A percentile compares a stretch with the other conserved stretches of the same genome.
Conservation (phyloP, 2,797 vertebrate species). For the Mormyrops attenuatus region DNA sequence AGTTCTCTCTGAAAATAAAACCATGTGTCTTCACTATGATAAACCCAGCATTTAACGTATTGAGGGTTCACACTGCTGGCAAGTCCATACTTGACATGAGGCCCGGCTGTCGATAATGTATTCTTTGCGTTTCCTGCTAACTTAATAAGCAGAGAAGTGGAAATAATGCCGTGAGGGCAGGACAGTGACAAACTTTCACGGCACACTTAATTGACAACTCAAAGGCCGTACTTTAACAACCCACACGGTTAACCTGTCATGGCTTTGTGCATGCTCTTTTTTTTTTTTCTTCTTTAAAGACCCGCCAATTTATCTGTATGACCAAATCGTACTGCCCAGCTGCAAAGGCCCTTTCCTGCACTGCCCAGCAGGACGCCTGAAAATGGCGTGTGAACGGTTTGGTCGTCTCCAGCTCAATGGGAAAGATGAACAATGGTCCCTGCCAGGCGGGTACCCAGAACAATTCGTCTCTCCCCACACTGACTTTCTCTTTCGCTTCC, state of each 20-base stretch:
- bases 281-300: not conserved
- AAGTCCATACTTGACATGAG: constrained; percentile 18
- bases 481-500: constrained; percentile 36
- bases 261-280: not conserved
- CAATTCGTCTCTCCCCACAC: constrained; percentile 53
- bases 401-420: constrained; percentile 60
- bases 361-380: constrained; percentile 71
- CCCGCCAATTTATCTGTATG: constrained; percentile 53
- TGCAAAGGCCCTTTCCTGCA: constrained; percentile 60
- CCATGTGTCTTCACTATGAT: not conserved
- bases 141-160: constrained; percentile 8
- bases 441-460: constrained; percentile 65
- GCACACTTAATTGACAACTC: constrained; percentile 15
- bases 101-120: not conserved
- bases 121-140: constrained; percentile 18
- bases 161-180: constrained; percentile 2
- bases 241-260: constrained; percentile 26
- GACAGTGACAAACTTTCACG: constrained; percentile 2
- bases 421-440: constrained; percentile 72
- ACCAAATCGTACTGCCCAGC: constrained; percentile 67
- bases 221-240: constrained; percentile 16
- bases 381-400: constrained; percentile 71
- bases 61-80: not conserved
- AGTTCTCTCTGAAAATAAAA: constrained; percentile 2
- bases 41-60: not conserved